Conservation (phyloP, 2,888 invertebrate genomes). For the Ormyrus nitidulus region DNA sequence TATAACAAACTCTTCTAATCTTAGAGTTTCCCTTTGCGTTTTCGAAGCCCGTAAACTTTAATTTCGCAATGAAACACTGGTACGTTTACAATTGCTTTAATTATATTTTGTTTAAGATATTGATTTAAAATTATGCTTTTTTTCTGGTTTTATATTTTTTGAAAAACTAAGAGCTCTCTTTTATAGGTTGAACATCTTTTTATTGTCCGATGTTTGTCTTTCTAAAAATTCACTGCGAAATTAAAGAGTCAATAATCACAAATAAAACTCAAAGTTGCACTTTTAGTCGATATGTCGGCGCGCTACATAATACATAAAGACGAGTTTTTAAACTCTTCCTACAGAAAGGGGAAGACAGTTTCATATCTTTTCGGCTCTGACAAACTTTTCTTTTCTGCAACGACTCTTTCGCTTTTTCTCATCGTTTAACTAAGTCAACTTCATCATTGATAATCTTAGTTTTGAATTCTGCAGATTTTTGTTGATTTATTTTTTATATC, state of each 20-base stretch:
- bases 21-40: constrained; percentile 40
- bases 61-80: constrained; percentile 50
- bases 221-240: constrained; percentile 41
- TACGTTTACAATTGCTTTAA: constrained; percentile 23
- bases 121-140: constrained; percentile 41
- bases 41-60: constrained; percentile 45
- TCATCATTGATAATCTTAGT: constrained; percentile 3
- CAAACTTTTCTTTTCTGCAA: constrained; percentile 35
- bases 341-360: constrained; percentile 50
- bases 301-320: constrained; percentile 28
- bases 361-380: constrained; percentile 23
- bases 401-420: constrained; percentile 25
- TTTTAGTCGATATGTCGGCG: constrained; percentile 53
- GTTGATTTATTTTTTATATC: not conserved
- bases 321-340: constrained; percentile 46
- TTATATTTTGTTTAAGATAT: constrained; percentile 38
- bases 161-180: constrained; percentile 44
- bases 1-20: constrained; percentile 51
- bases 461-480: constrained; percentile 24
- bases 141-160: constrained; percentile 27
- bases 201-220: constrained; percentile 46
- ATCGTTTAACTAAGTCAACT: constrained; percentile 14
- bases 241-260: constrained; percentile 39
- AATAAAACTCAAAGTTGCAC: constrained; percentile 41
- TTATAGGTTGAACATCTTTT: constrained; percentile 34